phyloP scores from a whole-genome alignment of 2,797 vertebrate species.

The Sparidentex hasta region DNA sequence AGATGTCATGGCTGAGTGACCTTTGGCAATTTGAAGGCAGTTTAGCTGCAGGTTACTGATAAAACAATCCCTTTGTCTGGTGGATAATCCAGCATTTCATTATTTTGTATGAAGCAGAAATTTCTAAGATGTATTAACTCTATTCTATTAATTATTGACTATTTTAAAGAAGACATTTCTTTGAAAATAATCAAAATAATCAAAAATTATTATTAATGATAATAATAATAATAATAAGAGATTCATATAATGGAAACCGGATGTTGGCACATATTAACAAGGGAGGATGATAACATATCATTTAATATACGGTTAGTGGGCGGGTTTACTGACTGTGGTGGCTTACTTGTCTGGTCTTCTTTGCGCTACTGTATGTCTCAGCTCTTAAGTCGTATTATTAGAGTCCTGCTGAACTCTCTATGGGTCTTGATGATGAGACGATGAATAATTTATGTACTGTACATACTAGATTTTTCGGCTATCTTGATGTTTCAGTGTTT shows the following conservation, averaged over 20 bases:
- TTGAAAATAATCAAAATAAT: too few relatives aligned
- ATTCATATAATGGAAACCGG: not conserved
- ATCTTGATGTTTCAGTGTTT: not conserved
- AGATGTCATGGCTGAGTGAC: constrained; percentile 38
- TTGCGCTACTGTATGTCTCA: constrained; percentile 3
- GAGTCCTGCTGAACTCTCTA: constrained; percentile 34
- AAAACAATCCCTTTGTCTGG: constrained; percentile 20
- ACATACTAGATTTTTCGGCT: not conserved
- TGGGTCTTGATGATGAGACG: constrained; percentile 21
- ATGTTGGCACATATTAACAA: constrained; percentile 3
- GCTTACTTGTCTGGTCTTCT: constrained; percentile 7
- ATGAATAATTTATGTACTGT: constrained; percentile 34
- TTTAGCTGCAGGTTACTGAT: constrained; percentile 26
- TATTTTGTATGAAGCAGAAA: not conserved
- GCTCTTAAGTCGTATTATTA: constrained; percentile 30
- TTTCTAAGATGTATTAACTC: not conserved
- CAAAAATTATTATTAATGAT: too few relatives aligned
- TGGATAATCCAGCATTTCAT: constrained; percentile 3
- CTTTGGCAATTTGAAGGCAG: constrained; percentile 3
- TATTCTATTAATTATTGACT: constrained; percentile 2
- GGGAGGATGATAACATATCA: not conserved
- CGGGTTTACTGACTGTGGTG: constrained; percentile 14
- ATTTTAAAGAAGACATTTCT: not conserved
- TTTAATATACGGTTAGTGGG: constrained; percentile 30
- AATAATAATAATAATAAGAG: too few relatives aligned